Conservation (phyloP, 2,113 vertebrate genomes). For the Colaptes auratus region DNA sequence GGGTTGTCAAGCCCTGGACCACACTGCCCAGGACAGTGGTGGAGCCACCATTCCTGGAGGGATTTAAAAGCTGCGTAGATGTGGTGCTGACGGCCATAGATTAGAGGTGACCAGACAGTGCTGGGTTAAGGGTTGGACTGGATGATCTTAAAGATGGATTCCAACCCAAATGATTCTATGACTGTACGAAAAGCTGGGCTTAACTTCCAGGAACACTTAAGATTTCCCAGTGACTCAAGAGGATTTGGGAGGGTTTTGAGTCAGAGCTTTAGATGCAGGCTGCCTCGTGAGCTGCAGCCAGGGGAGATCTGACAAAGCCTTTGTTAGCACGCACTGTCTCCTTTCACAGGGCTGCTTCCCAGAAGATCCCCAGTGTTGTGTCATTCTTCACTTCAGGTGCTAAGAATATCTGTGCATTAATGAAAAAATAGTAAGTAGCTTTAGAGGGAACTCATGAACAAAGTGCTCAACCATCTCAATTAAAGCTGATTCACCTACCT, state of each 20-base stretch:
- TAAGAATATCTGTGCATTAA: conserved; percentile 9
- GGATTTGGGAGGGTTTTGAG: neutral
- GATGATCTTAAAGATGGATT: neutral
- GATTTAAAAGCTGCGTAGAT: neutral
- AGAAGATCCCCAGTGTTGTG: conserved; percentile 20
- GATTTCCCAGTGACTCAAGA: neutral
- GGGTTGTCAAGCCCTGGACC: neutral
- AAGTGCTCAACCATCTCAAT: neutral
- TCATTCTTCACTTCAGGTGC: conserved; percentile 27
- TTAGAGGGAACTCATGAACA: conserved; percentile 9
- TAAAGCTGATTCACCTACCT: conserved; percentile 36
- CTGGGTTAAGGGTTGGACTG: neutral
- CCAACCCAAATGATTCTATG: neutral
- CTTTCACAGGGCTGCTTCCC: neutral
- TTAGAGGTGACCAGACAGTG: neutral
- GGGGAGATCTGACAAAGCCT: neutral
- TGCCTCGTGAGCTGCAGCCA: neutral
- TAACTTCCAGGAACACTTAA: neutral
- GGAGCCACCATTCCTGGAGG: neutral
- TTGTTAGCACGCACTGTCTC: fast-evolving
- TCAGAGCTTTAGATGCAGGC: neutral
- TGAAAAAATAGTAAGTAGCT: conserved; percentile 24
- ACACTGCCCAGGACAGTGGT: neutral
- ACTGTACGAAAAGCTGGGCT: neutral
- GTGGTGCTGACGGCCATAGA: neutral